Evolutionary conservation across 2,888 invertebrate species (phyloP).

Genomic region (Lasioglossum calceatum): DNA sequence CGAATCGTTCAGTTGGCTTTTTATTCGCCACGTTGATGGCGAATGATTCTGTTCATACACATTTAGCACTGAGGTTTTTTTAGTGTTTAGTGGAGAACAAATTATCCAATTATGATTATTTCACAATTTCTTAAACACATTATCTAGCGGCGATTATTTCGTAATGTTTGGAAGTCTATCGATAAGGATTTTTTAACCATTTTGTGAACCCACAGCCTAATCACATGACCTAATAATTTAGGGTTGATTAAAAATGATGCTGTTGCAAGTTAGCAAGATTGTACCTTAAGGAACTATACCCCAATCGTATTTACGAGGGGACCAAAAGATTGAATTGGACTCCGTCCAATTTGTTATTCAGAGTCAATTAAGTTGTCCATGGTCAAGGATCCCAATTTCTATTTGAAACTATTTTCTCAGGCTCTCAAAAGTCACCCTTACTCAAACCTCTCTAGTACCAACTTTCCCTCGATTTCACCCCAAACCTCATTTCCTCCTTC

Average conservation of each 20-base stretch:
- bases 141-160: not conserved
- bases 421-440: not conserved
- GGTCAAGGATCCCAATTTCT: not conserved
- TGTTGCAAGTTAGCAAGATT: not conserved
- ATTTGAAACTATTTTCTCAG: not conserved
- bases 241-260: too few relatives aligned
- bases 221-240: not conserved
- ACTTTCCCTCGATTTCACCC: not conserved
- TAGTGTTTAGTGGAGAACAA: not conserved
- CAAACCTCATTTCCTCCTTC: not conserved
- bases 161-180: not conserved
- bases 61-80: not conserved
- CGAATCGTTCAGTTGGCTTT: not conserved
- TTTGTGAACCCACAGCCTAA: not conserved
- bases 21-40: not conserved
- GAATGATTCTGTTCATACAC: not conserved
- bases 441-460: not conserved
- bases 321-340: not conserved
- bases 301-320: not conserved
- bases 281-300: not conserved
- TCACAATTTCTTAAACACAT: not conserved
- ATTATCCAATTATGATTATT: not conserved
- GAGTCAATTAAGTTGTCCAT: not conserved
- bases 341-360: not conserved
- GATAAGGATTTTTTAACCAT: not conserved